phyloP scores from a whole-genome alignment of 2,797 vertebrate genomes.

The Crypturellus tataupa region DNA sequence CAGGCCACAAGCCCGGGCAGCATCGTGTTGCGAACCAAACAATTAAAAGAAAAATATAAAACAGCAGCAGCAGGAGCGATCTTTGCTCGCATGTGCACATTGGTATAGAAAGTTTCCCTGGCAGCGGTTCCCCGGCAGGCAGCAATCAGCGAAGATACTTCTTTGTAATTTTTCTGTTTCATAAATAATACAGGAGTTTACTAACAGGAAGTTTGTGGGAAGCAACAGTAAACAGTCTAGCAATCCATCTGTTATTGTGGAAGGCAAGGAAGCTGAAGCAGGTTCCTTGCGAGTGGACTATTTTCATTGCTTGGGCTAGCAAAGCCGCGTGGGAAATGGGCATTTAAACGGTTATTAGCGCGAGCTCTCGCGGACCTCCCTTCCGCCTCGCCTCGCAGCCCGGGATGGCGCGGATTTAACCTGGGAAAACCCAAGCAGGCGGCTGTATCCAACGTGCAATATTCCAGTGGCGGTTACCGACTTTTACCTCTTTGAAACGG shows the following conservation, averaged over 20 bases:
- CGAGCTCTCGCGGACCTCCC: slow-evolving; percentile 28
- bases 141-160: slow-evolving; percentile 77
- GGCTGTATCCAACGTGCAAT: background rate
- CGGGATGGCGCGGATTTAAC: background rate
- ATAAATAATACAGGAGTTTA: slow-evolving; percentile 87
- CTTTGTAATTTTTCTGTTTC: slow-evolving; percentile 84
- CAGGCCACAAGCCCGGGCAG: background rate
- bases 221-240: slow-evolving; percentile 83
- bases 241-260: slow-evolving; percentile 83
- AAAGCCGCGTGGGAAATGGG: slow-evolving; percentile 68
- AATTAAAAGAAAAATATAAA: background rate
- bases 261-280: slow-evolving; percentile 82
- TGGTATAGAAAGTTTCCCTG: slow-evolving; percentile 69
- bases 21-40: background rate
- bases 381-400: background rate
- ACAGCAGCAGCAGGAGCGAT: background rate
- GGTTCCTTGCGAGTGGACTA: slow-evolving; percentile 67
- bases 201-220: slow-evolving; percentile 84
- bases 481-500: slow-evolving; percentile 6
- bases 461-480: background rate
- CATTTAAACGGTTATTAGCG: slow-evolving; percentile 69
- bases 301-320: slow-evolving; percentile 66
- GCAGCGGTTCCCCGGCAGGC: slow-evolving; percentile 76
- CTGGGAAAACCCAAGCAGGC: background rate
- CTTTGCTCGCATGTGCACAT: slow-evolving; percentile 31